phyloP scores from a whole-genome alignment of 2,797 vertebrate species.

The Scolopax rusticola region DNA sequence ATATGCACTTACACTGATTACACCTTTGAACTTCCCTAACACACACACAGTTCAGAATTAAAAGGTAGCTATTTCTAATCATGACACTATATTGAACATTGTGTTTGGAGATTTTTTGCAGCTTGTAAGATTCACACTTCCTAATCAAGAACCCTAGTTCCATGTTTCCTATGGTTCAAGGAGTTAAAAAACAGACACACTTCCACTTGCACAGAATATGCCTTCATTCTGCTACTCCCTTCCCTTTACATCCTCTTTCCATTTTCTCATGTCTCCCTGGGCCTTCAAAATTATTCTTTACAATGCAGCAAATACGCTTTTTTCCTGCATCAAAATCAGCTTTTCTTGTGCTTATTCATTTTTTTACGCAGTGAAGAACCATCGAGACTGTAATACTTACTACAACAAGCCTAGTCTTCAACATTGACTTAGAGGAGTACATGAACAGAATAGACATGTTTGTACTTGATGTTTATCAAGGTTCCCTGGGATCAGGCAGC shows the following conservation, averaged over 20 bases:
- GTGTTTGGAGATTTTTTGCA: neutral
- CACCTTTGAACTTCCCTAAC: neutral
- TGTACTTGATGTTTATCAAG: slow-evolving; percentile 24
- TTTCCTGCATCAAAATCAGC: neutral
- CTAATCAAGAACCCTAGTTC: neutral
- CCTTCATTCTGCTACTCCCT: neutral
- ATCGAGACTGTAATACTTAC: neutral
- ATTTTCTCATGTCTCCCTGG: neutral
- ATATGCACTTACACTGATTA: neutral
- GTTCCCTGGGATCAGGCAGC: neutral
- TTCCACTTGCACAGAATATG: neutral
- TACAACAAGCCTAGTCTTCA: neutral
- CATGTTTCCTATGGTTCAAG: neutral
- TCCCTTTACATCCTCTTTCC: neutral
- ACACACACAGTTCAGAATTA: neutral
- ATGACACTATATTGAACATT: neutral
- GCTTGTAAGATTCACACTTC: neutral
- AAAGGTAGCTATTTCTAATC: neutral
- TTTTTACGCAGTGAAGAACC: neutral
- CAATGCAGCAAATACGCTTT: neutral
- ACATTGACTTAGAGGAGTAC: neutral
- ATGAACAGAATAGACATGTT: neutral
- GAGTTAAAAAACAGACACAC: neutral
- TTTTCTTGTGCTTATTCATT: neutral
- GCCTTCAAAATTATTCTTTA: neutral